Percentiles rank a stretch among this genome's conserved stretches.
These are phyloP conservation scores for Entosphenus tridentatus DNA, from an alignment of 2,113 vertebrate genomes.

Conservation along the genomic window DNA sequence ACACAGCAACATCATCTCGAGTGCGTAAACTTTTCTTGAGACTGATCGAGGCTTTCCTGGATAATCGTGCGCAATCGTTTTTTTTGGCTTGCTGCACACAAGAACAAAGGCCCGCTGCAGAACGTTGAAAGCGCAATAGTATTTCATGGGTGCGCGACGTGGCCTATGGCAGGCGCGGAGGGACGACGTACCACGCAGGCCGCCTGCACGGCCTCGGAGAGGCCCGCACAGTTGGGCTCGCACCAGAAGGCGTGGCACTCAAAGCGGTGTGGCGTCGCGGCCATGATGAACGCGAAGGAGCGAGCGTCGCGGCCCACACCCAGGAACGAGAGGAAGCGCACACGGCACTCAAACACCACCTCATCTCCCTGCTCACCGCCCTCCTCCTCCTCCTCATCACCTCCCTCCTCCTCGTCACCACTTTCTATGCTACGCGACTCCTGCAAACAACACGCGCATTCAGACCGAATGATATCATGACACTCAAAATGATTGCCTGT, in stretches of 20 bases:
- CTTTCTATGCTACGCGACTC: no score
- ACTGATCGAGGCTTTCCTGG: no score
- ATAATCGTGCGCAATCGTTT: no score
- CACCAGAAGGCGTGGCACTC: constrained; percentile 94
- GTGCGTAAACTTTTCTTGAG: no score
- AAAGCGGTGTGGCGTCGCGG: constrained; percentile 76
- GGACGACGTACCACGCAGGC: constrained; percentile 54
- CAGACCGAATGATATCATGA: no score
- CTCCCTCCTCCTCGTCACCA: neutral
- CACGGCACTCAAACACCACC: constrained; percentile 66
- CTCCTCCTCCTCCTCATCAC: neutral
- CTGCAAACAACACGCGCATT: no score
- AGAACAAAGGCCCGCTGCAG: neutral
- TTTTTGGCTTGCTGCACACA: no score
- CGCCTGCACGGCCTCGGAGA: constrained; percentile 88
- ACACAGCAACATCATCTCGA: no score
- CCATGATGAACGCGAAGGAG: constrained; percentile 93
- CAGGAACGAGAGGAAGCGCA: constrained; percentile 94
- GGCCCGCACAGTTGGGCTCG: constrained; percentile 63
- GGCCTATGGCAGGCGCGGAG: neutral
- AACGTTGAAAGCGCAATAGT: neutral
- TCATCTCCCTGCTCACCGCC: constrained; percentile 49
- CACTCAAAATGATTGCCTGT: no score
- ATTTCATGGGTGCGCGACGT: neutral
- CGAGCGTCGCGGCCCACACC: constrained; percentile 77